Conservation (phyloP, 1,140 invertebrate species). For the Hirudo medicinalis region DNA sequence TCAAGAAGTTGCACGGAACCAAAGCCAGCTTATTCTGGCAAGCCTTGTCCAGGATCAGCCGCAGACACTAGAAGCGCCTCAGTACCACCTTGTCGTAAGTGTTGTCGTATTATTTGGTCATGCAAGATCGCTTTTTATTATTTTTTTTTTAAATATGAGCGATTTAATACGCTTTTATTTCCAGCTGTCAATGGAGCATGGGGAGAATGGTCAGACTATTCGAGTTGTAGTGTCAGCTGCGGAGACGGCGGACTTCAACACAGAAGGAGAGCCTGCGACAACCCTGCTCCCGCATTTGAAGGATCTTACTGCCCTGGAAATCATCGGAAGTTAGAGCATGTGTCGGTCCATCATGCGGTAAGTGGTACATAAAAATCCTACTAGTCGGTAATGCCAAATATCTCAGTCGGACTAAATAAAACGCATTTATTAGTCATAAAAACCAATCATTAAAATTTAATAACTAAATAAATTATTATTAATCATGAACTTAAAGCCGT, state of each 20-base stretch:
- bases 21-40: constrained; percentile 46
- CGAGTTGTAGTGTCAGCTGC: constrained; percentile 35
- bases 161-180: not conserved
- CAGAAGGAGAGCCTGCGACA: constrained; percentile 14
- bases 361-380: not conserved
- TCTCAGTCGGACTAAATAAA: not conserved
- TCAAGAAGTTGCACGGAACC: constrained; percentile 52
- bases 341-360: not conserved
- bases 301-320: constrained; percentile 15
- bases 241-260: constrained; percentile 34
- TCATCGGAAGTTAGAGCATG: constrained; percentile 7
- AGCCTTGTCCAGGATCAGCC: constrained; percentile 51
- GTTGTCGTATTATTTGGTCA: constrained; percentile 11
- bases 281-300: constrained; percentile 10
- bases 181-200: constrained; percentile 34
- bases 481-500: not conserved
- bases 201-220: constrained; percentile 46
- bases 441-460: too few relatives aligned
- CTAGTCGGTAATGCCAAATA: too few relatives aligned
- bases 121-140: too few relatives aligned
- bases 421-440: too few relatives aligned
- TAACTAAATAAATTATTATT: too few relatives aligned
- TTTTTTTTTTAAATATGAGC: constrained; percentile 3
- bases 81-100: constrained; percentile 15
- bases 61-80: not conserved